Evolutionary conservation across 2,888 invertebrate genomes (phyloP), one percentile per base, ranked within the genome.

Genomic region (Drosophila buzzatii): DNA sequence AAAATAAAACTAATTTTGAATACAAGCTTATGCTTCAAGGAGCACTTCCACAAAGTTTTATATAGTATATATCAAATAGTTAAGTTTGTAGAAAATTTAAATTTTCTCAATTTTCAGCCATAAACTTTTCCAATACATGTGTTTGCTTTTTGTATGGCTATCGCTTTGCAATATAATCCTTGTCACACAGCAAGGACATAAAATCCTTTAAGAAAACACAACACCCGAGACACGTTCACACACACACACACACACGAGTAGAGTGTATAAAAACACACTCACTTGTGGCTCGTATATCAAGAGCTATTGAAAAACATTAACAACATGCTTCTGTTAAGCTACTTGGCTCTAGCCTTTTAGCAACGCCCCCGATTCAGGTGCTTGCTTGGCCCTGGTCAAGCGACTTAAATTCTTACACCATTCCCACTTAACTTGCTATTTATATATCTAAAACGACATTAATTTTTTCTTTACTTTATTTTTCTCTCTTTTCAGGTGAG

Each of bases 231-330:
- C 45, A 27, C 44, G 14, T 39, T 33, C 39, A n/a, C 39, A 53
- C 52, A 65, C 20, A 20, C 44, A 23, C 31, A 45, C 47, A 57
- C 23, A 12, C 44, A 10, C 35, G 18, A 14, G 5, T 52, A 64
- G 27, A 16, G 62, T 31, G 9, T 67, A 51, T 42, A 59, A 20
- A 33, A 31, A 59, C 39, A 68, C 42, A 58, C 56, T 37, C 56
- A 60, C 65, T 47, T 31, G 64, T 66, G 64, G 45, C 79, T 83
- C 82, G 58, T 83, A 84, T 82, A 86, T 87, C 79, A 87, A 70
- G 79, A 58, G 82, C 87, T 72, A 85, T 77, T 87, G 87, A 70
- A 70, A 72, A 86, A 70, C 79, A 86, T 87, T 84, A 83, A 82
- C 76, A 82, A 74, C 71, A 68, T 70, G 76, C 65, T 63, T 10